phyloP scores from a whole-genome alignment of 2,113 vertebrate genomes.

The Tor tambroides region DNA sequence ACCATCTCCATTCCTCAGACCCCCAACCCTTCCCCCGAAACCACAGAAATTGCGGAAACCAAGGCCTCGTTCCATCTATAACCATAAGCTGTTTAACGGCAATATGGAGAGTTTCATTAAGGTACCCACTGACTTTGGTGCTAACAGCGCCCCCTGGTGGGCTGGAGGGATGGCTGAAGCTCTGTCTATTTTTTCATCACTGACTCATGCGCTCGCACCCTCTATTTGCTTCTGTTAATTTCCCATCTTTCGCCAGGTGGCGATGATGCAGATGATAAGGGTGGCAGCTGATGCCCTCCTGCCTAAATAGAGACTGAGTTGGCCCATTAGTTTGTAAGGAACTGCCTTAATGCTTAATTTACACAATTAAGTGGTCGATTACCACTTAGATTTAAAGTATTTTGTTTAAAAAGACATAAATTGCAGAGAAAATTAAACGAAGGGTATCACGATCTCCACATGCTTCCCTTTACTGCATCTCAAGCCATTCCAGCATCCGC shows the following conservation, averaged over 20 bases:
- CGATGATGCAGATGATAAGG: conserved; percentile 55
- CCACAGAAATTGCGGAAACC: conserved; percentile 99
- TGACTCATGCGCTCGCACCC: conserved; percentile 56
- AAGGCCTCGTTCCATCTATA: conserved; percentile 97
- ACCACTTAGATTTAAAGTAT: neutral
- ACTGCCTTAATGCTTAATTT: conserved; percentile 18
- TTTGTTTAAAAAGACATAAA: neutral
- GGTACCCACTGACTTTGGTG: conserved; percentile 85
- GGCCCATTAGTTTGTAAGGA: conserved; percentile 5
- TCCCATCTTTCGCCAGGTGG: conserved; percentile 55
- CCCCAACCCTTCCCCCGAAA: conserved; percentile 98
- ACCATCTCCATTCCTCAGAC: conserved; percentile 83
- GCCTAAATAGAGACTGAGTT: neutral
- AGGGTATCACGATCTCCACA: neutral
- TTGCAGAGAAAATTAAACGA: neutral
- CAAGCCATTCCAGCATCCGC: conserved; percentile 72
- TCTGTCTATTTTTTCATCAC: conserved; percentile 53
- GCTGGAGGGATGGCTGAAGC: conserved; percentile 76
- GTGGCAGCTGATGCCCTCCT: conserved; percentile 26
- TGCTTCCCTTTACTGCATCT: conserved; percentile 58
- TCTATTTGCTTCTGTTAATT: conserved; percentile 56
- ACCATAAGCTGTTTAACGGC: conserved; percentile 99
- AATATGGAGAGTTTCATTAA: conserved; percentile 99
- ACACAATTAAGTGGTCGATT: neutral
- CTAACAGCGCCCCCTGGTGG: conserved; percentile 74